Evolutionary conservation across 2,113 vertebrate genomes (phyloP).

Genomic region (Osmerus mordax): DNA sequence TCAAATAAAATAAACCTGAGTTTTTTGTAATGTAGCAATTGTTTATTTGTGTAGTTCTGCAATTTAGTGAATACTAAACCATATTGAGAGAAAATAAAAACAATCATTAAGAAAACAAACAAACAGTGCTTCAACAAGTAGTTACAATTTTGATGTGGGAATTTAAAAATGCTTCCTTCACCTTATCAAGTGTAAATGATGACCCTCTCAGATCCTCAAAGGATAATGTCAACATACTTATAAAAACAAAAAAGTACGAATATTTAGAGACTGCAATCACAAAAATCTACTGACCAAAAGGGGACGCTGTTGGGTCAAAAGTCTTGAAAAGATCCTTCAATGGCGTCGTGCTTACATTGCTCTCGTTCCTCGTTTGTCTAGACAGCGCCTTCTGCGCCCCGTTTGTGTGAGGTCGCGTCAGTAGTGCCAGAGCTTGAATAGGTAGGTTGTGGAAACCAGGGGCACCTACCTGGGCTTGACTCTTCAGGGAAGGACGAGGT

Average conservation of each 20-base stretch:
- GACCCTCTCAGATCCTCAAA: too few relatives aligned
- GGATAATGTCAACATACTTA: too few relatives aligned
- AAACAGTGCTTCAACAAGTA: background rate
- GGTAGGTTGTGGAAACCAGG: conserved; percentile 73
- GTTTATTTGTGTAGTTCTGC: too few relatives aligned
- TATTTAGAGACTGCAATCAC: too few relatives aligned
- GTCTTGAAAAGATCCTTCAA: conserved; percentile 84
- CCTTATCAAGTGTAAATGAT: too few relatives aligned
- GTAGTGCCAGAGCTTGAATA: conserved; percentile 65
- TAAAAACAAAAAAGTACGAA: too few relatives aligned
- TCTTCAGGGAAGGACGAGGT: conserved; percentile 47
- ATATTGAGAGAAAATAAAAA: background rate
- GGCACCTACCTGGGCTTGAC: background rate
- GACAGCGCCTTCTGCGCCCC: conserved; percentile 43
- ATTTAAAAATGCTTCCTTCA: background rate
- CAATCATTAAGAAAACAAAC: background rate
- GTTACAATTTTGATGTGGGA: background rate
- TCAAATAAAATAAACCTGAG: too few relatives aligned
- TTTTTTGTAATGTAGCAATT: too few relatives aligned
- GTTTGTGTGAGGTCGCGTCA: conserved; percentile 62
- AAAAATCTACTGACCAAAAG: conserved; percentile 70
- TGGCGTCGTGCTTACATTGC: conserved; percentile 67
- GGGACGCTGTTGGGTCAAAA: conserved; percentile 78
- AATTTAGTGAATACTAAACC: background rate
- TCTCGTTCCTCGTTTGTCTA: conserved; percentile 25